Base-by-base conservation (phyloP, 2,888 invertebrate genomes). In the Lasius fuliginosus region DNA sequence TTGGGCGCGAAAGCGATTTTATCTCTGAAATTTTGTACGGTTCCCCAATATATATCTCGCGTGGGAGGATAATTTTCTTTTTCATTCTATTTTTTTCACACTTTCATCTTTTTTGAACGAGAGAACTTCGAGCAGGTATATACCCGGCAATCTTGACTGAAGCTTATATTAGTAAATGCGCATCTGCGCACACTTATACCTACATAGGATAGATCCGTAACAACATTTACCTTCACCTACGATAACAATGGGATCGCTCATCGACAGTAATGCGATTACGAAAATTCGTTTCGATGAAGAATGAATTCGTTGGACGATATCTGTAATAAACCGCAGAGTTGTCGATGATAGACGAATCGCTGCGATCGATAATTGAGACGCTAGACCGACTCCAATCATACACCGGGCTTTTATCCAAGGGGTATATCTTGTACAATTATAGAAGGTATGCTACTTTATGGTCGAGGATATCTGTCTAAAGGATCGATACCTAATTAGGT, bases 11-110 rank as follows among this genome's bases (percentile, higher is more conserved):
- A 84, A 90, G 90, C 90, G 93, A 93, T 93, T 93, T 94, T 94
- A 94, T 94, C 94, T 93, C 87, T 87, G 89, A 92, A 92, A 93
- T 93, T 94, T 94, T 90, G 91, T 90, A 0, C 23, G 91, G 90
- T 90, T 87, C 89, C 91, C 89, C 87, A 87, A 30, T 18, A 49
- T 49, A 18, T 15, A 46, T 18, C 12, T 12, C 86, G 84, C 86
- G 94, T 93, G 93, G 93, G 93, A 94, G 94, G 92, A 94, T 93
- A 91, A 92, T 92, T 90, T 88, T 86, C 18, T 67, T 40, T 46
- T 15, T 36, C 56, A 12, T 49, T 62, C 33, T 42, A 58, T 56
- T 62, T 76, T 62, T 58, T 40, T 74, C 49, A 1, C 30, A n/a
- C 40, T 56, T 68, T 68, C 68, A n/a, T 27, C 27, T 58, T 42